Conservation (phyloP, 2,113 vertebrate genomes). For the Melanerpes aurifrons region DNA sequence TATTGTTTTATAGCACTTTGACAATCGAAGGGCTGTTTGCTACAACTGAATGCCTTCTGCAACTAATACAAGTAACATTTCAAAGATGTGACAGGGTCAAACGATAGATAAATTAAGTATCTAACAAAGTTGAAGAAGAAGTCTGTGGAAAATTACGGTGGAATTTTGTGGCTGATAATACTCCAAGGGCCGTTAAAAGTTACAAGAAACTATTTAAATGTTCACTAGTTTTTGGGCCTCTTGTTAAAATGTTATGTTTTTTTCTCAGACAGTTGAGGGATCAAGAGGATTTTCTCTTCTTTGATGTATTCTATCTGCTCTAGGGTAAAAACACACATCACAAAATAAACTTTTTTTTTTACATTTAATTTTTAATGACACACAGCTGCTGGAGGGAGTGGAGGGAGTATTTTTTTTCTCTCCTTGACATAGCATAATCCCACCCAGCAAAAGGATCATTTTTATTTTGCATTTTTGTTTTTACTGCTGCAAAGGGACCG, state of each 20-base stretch:
- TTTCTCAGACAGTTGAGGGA: constrained; percentile 50
- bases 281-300: constrained; percentile 45
- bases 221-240: constrained; percentile 45
- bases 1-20: neutral
- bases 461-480: constrained; percentile 45
- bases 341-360: constrained; percentile 60
- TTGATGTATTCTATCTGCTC: constrained; percentile 55
- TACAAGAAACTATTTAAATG: constrained; percentile 63
- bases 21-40: neutral
- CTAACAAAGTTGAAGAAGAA: neutral
- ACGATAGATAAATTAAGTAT: neutral
- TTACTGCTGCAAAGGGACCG: neutral
- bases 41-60: neutral
- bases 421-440: constrained; percentile 8
- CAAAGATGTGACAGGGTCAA: neutral
- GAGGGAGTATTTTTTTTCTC: constrained; percentile 31
- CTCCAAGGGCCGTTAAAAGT: constrained; percentile 53
- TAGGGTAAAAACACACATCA: constrained; percentile 50
- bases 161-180: constrained; percentile 8
- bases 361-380: constrained; percentile 65
- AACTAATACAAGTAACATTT: neutral
- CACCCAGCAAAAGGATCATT: constrained; percentile 20
- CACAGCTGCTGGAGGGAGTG: constrained; percentile 33
- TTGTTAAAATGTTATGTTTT: constrained; percentile 53
- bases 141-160: neutral